A percentile compares a stretch with the other conserved stretches of the same genome.
Evolutionary conservation across 2,797 vertebrate species (phyloP).

Genomic region (Orestias chungarensis): DNA sequence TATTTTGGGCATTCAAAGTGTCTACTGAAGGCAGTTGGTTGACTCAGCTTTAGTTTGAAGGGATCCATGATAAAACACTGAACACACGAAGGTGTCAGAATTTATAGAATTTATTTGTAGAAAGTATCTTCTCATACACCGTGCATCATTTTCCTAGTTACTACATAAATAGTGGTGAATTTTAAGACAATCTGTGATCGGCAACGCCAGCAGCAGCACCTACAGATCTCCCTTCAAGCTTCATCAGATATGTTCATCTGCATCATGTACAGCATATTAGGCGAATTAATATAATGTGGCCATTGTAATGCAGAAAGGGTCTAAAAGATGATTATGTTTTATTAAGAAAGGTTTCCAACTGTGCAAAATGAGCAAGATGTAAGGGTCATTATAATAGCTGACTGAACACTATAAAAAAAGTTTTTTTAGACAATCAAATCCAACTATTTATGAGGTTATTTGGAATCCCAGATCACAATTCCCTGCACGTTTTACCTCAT

Average conservation of each 20-base stretch:
- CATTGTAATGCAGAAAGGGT: background rate
- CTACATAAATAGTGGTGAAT: background rate
- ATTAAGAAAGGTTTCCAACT: background rate
- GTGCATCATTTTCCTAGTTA: no score
- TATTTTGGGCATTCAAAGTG: no score
- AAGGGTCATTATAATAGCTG: background rate
- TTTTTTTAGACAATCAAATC: background rate
- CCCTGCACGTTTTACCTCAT: background rate
- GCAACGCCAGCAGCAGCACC: background rate
- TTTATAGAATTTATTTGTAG: no score
- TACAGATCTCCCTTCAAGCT: background rate
- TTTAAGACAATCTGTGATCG: background rate
- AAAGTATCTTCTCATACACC: no score
- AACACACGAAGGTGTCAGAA: no score
- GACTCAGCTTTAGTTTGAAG: no score
- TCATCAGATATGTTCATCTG: background rate
- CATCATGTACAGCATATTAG: constrained; percentile 1
- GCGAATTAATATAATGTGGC: background rate
- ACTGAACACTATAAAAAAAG: background rate
- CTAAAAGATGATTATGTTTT: background rate
- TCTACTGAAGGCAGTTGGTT: no score
- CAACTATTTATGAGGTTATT: background rate
- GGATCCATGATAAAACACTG: no score
- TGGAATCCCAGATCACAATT: background rate
- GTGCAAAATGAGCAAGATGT: background rate